phyloP scores from a whole-genome alignment of 2,888 invertebrate genomes.

The Myopa testacea region DNA sequence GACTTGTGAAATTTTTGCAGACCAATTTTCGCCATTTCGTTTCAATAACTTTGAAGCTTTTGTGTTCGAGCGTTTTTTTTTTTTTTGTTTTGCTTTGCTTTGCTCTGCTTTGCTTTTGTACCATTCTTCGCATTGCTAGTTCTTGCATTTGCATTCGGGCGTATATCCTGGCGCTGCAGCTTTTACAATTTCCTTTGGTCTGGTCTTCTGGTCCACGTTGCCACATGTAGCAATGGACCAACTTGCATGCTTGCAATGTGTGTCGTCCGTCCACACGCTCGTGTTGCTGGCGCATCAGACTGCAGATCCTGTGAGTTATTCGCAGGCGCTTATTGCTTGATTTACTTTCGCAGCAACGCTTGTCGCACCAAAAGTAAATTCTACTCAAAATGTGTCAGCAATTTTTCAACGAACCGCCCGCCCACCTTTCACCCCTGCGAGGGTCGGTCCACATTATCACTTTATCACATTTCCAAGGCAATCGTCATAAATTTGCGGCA shows the following conservation, averaged over 20 bases:
- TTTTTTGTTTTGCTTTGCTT: background rate
- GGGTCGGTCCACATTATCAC: background rate
- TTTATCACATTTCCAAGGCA: conserved; percentile 31
- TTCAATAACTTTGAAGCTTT: conserved; percentile 20
- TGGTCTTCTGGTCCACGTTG: background rate
- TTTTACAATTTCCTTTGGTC: background rate
- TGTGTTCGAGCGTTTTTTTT: background rate
- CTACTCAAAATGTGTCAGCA: conserved; percentile 27
- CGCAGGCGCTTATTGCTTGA: conserved; percentile 31
- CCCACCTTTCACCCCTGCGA: background rate
- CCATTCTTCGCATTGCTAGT: background rate
- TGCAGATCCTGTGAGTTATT: conserved; percentile 34
- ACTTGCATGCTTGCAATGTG: background rate
- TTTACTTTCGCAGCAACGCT: conserved; percentile 28
- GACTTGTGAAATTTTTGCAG: conserved; percentile 29
- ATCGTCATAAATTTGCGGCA: conserved; percentile 27
- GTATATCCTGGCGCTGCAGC: background rate
- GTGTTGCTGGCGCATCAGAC: conserved; percentile 6
- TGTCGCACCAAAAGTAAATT: conserved; percentile 28
- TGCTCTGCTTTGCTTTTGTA: background rate
- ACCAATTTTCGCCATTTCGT: conserved; percentile 34
- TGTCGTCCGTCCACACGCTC: background rate
- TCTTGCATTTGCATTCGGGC: conserved; percentile 17
- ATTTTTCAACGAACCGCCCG: background rate
- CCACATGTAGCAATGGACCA: background rate